phyloP scores from a whole-genome alignment of 2,113 vertebrate genomes.

The Leucosticte australis region DNA sequence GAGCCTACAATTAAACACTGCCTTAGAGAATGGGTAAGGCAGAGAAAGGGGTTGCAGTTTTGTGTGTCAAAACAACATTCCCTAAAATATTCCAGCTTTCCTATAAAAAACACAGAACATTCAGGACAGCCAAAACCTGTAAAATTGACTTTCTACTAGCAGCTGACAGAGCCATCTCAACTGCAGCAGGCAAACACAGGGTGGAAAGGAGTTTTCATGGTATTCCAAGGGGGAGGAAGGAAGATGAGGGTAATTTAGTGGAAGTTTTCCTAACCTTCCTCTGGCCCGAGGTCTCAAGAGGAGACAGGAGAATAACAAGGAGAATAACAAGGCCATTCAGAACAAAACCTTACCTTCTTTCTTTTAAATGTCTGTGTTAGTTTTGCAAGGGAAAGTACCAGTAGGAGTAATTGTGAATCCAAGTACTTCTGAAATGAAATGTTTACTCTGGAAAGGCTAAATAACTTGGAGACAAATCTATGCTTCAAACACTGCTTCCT shows the following conservation, averaged over 20 bases:
- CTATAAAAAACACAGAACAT: neutral
- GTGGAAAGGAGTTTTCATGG: accelerated
- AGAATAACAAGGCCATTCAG: neutral
- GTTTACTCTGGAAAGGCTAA: neutral
- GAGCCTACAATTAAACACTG: neutral
- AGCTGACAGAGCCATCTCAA: neutral
- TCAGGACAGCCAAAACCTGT: neutral
- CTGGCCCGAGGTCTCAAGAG: neutral
- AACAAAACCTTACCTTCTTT: neutral
- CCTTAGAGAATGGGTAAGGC: neutral
- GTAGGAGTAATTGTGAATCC: neutral
- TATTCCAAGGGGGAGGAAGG: neutral
- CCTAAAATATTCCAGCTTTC: neutral
- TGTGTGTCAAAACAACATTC: neutral
- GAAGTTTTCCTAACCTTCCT: neutral
- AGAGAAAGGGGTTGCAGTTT: neutral
- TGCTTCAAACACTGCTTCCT: neutral
- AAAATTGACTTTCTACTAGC: neutral
- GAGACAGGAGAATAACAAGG: neutral
- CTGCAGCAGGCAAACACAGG: neutral
- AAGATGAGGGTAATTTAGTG: neutral
- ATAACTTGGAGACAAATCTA: neutral
- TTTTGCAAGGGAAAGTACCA: neutral
- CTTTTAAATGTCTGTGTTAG: neutral
- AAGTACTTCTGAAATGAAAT: neutral